phyloP scores from a whole-genome alignment of 2,113 vertebrate species.

The Archilochus colubris region DNA sequence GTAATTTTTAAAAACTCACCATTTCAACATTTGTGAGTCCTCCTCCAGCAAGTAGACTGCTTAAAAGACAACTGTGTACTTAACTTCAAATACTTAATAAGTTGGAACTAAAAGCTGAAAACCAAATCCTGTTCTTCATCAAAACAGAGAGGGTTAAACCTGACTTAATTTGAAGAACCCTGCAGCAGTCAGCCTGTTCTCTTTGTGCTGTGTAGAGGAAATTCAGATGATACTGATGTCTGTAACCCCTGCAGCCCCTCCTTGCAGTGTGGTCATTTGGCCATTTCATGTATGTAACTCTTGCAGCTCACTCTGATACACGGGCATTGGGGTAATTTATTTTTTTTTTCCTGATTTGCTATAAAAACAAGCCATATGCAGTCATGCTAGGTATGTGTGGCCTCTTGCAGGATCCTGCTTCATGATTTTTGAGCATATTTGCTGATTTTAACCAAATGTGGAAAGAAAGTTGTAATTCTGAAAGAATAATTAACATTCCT shows the following conservation, averaged over 20 bases:
- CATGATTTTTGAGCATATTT: background rate
- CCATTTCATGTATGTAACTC: background rate
- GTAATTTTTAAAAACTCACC: background rate
- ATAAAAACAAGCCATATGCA: background rate
- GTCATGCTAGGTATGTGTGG: background rate
- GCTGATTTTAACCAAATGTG: background rate
- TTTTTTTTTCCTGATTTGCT: background rate
- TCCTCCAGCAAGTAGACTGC: background rate
- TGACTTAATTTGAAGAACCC: background rate
- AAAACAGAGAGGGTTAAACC: constrained; percentile 17
- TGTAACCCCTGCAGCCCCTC: background rate
- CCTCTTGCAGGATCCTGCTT: background rate
- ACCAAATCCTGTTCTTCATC: background rate
- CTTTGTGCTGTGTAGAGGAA: constrained; percentile 3
- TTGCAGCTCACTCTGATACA: background rate
- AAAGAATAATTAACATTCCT: background rate
- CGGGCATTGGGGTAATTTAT: too few species aligned
- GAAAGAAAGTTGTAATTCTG: background rate
- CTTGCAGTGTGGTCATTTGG: background rate
- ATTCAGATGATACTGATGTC: background rate
- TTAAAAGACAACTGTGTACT: background rate
- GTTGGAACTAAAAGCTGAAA: background rate
- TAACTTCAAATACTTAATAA: background rate
- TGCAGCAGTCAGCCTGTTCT: constrained; percentile 21
- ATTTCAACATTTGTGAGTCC: background rate